A percentile compares a stretch with the other conserved stretches of the same genome.
phyloP scores from a whole-genome alignment of 35 echinoderm and acorn worm species.

The Ophiothrix spiculata region DNA sequence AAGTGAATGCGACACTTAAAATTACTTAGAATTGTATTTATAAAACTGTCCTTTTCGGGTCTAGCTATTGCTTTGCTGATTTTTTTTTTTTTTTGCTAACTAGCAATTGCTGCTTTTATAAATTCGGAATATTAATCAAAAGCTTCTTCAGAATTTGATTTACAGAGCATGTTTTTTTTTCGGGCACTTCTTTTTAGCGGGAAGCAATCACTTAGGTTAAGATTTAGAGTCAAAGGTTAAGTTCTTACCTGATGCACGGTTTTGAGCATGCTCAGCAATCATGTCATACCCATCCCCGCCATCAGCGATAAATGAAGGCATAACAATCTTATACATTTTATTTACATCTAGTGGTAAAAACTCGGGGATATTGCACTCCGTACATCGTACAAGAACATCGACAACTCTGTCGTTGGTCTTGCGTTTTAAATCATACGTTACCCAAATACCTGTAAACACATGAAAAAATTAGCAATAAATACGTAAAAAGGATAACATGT shows the following conservation, averaged over 20 bases:
- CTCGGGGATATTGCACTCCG: slow-evolving; percentile 51
- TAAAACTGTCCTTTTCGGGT: too few relatives aligned
- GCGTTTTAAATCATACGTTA: slow-evolving; percentile 39
- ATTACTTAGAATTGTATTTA: too few relatives aligned
- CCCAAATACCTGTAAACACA: slow-evolving; percentile 42
- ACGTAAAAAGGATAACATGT: not conserved
- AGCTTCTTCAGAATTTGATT: not conserved
- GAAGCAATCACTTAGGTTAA: not conserved
- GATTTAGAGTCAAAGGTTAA: not conserved
- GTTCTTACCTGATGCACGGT: slow-evolving; percentile 38
- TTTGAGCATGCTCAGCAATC: slow-evolving; percentile 49
- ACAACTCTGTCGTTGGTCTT: slow-evolving; percentile 33
- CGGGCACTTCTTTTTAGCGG: not conserved
- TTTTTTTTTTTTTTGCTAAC: too few relatives aligned
- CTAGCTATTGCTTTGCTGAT: too few relatives aligned
- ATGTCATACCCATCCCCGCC: slow-evolving; percentile 21
- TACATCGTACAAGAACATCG: slow-evolving; percentile 39
- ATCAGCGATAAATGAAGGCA: slow-evolving; percentile 37
- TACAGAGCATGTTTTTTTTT: not conserved
- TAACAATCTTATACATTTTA: slow-evolving; percentile 55
- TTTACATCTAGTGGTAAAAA: slow-evolving; percentile 49
- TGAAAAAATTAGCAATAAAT: not conserved
- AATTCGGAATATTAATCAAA: not conserved
- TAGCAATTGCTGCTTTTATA: not conserved
- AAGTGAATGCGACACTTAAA: too few relatives aligned